Evolutionary conservation across 2,797 vertebrate genomes (phyloP).

Genomic region (Falco naumanni): DNA sequence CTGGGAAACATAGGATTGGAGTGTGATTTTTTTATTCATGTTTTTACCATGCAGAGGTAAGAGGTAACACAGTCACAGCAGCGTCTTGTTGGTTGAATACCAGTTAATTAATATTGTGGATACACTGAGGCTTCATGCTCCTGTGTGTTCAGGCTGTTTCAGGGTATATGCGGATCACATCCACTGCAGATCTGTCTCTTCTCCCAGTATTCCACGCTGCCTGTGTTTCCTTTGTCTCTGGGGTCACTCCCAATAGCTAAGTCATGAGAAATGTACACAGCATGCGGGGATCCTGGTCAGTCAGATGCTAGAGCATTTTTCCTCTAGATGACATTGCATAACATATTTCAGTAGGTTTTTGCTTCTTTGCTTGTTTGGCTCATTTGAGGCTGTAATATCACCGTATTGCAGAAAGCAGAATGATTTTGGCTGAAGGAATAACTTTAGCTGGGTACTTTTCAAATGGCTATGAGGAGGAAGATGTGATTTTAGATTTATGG

Average conservation of each 20-base stretch:
- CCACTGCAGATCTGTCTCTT: background rate
- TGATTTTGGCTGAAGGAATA: background rate
- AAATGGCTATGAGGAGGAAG: background rate
- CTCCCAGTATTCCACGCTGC: background rate
- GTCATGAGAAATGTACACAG: background rate
- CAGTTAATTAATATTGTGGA: background rate
- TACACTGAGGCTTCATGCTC: background rate
- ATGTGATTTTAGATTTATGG: background rate
- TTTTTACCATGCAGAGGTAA: background rate
- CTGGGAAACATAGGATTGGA: background rate
- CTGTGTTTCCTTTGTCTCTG: background rate
- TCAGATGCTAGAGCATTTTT: background rate
- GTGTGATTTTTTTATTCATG: background rate
- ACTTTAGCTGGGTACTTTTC: background rate
- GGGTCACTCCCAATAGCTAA: background rate
- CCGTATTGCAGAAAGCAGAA: background rate
- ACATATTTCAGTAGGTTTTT: background rate
- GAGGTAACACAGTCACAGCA: background rate
- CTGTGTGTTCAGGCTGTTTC: constrained; percentile 2
- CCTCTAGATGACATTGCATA: background rate
- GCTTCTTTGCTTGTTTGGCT: background rate
- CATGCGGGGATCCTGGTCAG: background rate
- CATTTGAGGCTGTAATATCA: background rate
- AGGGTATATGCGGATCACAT: background rate
- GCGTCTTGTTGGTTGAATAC: background rate